A percentile compares a stretch with the other conserved stretches of the same genome.
These are phyloP conservation scores for Geodia barretti DNA, from an alignment of 37 sponge, comb jelly and placozoan species.

Conservation along the genomic window DNA sequence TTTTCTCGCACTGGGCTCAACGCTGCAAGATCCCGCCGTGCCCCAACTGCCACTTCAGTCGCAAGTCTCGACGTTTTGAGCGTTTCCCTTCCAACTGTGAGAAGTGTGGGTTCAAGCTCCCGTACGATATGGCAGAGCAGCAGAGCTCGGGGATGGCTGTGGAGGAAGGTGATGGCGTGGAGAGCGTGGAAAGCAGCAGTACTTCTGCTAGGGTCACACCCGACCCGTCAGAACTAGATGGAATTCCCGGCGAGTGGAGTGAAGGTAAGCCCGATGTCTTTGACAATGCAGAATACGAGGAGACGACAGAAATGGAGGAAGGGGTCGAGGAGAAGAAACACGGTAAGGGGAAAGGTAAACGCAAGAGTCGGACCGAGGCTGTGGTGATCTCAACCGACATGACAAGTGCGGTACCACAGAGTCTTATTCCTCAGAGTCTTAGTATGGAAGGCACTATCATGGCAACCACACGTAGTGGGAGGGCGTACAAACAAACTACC, in stretches of 20 bases:
- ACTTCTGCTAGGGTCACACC: background rate
- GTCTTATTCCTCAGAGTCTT: no score
- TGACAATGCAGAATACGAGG: background rate
- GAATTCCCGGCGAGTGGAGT: background rate
- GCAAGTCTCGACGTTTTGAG: constrained; percentile 3
- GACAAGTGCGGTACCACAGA: no score
- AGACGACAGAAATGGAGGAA: background rate
- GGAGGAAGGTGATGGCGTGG: background rate
- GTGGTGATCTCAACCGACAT: no score
- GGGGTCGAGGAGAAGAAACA: background rate
- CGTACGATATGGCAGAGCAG: background rate
- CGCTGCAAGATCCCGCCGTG: constrained; percentile 46
- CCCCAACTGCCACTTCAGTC: constrained; percentile 52
- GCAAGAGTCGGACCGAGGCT: no score
- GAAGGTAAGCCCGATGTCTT: background rate
- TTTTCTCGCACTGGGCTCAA: constrained; percentile 30
- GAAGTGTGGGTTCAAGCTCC: constrained; percentile 17
- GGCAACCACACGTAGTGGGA: background rate
- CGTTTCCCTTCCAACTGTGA: constrained; percentile 20
- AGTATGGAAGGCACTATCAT: background rate
- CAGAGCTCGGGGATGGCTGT: background rate
- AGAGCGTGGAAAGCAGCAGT: background rate
- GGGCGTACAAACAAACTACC: background rate
- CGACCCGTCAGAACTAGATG: background rate
- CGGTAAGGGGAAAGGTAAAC: constrained; percentile 12